Evolutionary conservation across 1,140 invertebrate genomes (phyloP), one percentile per base, ranked within the genome.

Genomic region (Drosophila pruinosa): DNA sequence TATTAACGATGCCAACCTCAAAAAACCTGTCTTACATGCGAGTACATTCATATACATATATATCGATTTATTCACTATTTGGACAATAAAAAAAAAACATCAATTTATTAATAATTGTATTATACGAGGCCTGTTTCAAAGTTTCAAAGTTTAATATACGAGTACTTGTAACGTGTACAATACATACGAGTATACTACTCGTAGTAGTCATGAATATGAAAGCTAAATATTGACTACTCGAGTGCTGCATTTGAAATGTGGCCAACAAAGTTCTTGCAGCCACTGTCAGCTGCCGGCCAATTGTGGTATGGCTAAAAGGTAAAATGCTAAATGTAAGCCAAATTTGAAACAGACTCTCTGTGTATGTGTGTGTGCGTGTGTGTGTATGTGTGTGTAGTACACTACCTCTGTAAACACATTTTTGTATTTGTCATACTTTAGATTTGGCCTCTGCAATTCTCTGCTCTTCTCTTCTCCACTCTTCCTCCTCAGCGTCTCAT

Each of bases 351-450:
- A 59, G 57, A 59, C 41, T 45, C 56, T 58, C 39, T 17, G n/a
- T 31, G 15, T 10, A 12, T 69, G 31, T 64, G 45, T 56, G 34
- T 56, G 36, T 57, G n/a, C n/a, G n/a, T n/a, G n/a, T n/a, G n/a
- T n/a, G n/a, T 31, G 15, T 10, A 12, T 69, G 31, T 64, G 45
- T 56, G 34, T 56, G 36, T 57, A 41, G 52, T 57, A 50, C 45
- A 48, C 22, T 65, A 71, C 34, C 45, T 57, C 19, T 57, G 68
- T 58, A 65, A 70, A 56, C 50, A 69, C 52, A 64, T 56, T 48
- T 64, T 70, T 52, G 58, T 57, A 74, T 81, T 78, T 81, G 82
- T 83, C 72, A 74, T 85, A 75, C 63, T 80, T 79, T 59, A 86
- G 81, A 85, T 85, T 85, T 85, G 81, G 81, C 81, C 81, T 68